Conservation (phyloP, 1,140 invertebrate species). For the Orchesella cincta region DNA sequence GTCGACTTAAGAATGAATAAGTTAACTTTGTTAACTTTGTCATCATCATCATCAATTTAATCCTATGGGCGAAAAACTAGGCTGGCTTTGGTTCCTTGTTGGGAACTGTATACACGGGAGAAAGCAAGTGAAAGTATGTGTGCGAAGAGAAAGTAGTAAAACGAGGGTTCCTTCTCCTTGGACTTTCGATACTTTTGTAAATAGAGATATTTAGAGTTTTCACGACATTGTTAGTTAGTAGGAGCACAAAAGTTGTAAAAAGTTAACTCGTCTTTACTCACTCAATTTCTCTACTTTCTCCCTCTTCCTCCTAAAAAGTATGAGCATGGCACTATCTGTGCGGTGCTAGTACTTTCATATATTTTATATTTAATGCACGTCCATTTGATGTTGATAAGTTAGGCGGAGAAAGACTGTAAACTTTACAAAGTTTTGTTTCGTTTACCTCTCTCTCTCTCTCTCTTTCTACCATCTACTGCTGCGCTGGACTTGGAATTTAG, state of each 20-base stretch:
- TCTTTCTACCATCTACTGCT: too few species aligned
- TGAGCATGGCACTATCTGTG: too few species aligned
- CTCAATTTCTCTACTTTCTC: background rate
- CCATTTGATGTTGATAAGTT: too few species aligned
- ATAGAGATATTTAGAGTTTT: conserved; percentile 8
- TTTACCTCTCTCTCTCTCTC: too few species aligned
- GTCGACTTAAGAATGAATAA: background rate
- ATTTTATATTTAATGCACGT: too few species aligned
- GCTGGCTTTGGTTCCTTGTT: background rate
- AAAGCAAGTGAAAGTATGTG: background rate
- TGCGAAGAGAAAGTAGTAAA: background rate
- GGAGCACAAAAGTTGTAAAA: conserved; percentile 17
- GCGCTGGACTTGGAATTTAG: too few species aligned
- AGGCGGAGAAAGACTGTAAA: too few species aligned
- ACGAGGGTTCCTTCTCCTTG: background rate
- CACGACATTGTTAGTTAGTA: conserved; percentile 9
- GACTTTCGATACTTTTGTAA: conserved; percentile 14
- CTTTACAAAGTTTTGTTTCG: too few species aligned
- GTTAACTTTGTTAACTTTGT: conserved; percentile 3
- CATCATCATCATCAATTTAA: conserved; percentile 1
- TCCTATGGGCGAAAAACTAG: conserved; percentile 4
- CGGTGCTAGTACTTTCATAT: too few species aligned
- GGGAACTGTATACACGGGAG: background rate
- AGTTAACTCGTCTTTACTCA: conserved; percentile 2
- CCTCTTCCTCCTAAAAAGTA: background rate